phyloP scores from a whole-genome alignment of 2,888 invertebrate genomes.

The Rhagium mordax region DNA sequence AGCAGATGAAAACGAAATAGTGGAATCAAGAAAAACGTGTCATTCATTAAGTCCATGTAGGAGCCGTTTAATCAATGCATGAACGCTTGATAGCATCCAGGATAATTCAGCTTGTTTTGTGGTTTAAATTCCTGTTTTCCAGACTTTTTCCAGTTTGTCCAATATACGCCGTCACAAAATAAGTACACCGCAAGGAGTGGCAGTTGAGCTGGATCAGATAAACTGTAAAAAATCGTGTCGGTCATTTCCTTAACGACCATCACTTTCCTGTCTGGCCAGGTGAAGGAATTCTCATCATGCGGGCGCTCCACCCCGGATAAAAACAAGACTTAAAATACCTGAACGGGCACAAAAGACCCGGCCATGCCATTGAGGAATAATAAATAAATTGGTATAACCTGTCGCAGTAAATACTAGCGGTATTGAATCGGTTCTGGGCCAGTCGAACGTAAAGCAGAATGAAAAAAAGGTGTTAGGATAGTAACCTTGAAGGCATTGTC shows the following conservation, averaged over 20 bases:
- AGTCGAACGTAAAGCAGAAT: conserved; percentile 38
- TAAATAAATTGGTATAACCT: conserved; percentile 51
- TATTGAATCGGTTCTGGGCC: conserved; percentile 34
- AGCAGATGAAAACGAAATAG: too few species aligned
- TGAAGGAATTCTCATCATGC: conserved; percentile 33
- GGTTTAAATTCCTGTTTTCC: too few species aligned
- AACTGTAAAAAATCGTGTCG: conserved; percentile 37
- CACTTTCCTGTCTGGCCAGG: conserved; percentile 42
- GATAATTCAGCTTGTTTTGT: too few species aligned
- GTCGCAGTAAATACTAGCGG: conserved; percentile 41
- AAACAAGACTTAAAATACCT: conserved; percentile 34
- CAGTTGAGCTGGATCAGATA: conserved; percentile 38
- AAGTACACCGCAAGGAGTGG: conserved; percentile 1
- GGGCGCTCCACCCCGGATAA: conserved; percentile 11
- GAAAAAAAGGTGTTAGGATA: conserved; percentile 45
- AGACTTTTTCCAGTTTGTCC: too few species aligned
- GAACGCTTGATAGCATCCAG: too few species aligned
- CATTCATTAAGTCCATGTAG: too few species aligned
- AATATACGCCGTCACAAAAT: not conserved
- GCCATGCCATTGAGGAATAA: conserved; percentile 46
- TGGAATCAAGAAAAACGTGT: too few species aligned
- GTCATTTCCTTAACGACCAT: conserved; percentile 46
- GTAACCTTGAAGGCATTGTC: conserved; percentile 43
- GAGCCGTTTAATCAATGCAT: too few species aligned
- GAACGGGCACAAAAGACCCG: conserved; percentile 39